Percentiles rank a stretch among this genome's conserved stretches.
Conservation (phyloP, 2,888 invertebrate genomes). For the Argyra leucocephala region DNA sequence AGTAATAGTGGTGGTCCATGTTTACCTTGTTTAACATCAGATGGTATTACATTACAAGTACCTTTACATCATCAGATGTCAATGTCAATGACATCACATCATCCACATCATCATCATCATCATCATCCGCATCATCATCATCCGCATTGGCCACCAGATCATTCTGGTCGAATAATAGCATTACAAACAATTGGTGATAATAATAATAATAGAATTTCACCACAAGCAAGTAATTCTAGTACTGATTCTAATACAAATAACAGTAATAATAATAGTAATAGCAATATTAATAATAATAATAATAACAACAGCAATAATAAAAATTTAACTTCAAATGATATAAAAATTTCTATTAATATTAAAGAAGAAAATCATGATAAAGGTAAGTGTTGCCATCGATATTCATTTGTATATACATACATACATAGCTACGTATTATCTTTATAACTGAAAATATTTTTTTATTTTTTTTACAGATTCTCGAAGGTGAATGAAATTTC, state of each 20-base stretch:
- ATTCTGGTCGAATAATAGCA: background rate
- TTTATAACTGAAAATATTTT: background rate
- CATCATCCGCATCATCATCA: constrained; percentile 34
- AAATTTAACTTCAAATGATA: background rate
- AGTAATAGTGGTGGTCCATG: constrained; percentile 38
- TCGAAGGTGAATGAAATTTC: background rate
- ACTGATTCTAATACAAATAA: background rate
- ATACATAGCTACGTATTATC: too few species aligned
- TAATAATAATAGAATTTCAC: constrained; percentile 5
- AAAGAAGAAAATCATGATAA: constrained; percentile 2
- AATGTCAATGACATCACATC: constrained; percentile 19
- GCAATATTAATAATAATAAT: background rate
- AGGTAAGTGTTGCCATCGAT: background rate
- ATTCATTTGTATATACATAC: background rate
- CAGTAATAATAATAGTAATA: background rate
- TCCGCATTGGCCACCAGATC: constrained; percentile 15
- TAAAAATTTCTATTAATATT: background rate
- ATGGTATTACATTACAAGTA: constrained; percentile 49
- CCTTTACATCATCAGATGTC: constrained; percentile 35
- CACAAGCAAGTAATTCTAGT: constrained; percentile 7
- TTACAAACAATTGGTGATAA: constrained; percentile 8
- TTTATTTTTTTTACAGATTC: background rate
- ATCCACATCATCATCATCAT: constrained; percentile 19
- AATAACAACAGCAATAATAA: background rate
- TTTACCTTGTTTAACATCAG: constrained; percentile 48